Evolutionary conservation across 2,797 vertebrate species (phyloP).

Genomic region (Garrulus glandarius): DNA sequence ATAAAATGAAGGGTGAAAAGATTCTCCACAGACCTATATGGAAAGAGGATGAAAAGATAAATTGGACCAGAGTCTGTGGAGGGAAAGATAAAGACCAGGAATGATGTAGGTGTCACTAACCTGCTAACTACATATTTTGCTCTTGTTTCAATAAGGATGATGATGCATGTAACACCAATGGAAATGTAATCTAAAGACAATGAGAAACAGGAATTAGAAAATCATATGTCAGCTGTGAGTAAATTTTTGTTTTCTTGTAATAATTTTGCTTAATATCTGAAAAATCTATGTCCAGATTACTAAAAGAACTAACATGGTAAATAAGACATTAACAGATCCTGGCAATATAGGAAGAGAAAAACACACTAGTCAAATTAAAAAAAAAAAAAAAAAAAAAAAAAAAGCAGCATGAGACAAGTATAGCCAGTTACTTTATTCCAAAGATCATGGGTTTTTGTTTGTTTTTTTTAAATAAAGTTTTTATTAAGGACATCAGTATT

Average conservation of each 20-base stretch:
- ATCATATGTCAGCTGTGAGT: background rate
- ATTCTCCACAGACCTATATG: background rate
- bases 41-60: background rate
- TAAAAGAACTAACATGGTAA: background rate
- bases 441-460: accelerated
- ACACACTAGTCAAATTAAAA: too few relatives aligned
- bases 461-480: background rate
- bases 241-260: background rate
- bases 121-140: background rate
- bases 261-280: background rate
- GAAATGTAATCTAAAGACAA: background rate
- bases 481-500: background rate
- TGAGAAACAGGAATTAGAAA: background rate
- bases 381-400: accelerated
- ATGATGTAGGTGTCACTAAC: background rate
- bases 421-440: background rate
- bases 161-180: background rate
- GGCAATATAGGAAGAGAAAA: background rate
- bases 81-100: background rate
- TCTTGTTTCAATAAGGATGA: background rate
- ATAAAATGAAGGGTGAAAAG: background rate
- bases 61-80: background rate
- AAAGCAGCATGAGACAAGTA: background rate
- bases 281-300: background rate
- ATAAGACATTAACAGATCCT: background rate